Percentiles rank a stretch among this genome's conserved stretches.
phyloP scores from a whole-genome alignment of 2,888 invertebrate genomes.

The Oxystoma pomonae region DNA sequence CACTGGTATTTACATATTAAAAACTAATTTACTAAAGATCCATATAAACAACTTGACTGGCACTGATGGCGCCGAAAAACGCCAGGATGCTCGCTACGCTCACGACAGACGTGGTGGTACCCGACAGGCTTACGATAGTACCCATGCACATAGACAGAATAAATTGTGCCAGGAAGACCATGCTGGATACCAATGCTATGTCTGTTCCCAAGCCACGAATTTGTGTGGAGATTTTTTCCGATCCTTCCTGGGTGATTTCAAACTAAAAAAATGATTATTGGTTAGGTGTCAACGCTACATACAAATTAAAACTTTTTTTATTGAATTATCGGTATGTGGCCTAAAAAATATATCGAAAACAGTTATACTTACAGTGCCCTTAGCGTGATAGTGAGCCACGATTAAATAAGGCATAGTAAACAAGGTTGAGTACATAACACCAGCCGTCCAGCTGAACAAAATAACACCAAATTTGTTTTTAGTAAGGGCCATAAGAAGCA shows the following conservation, averaged over 20 bases:
- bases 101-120: conserved; percentile 86
- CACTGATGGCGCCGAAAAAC: conserved; percentile 78
- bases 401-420: conserved; percentile 96
- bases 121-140: conserved; percentile 71
- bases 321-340: no score
- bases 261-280: conserved; percentile 60
- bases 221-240: conserved; percentile 54
- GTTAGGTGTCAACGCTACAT: no score
- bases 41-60: conserved; percentile 85
- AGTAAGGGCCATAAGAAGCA: conserved; percentile 79
- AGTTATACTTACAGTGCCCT: conserved; percentile 69
- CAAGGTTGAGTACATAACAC: conserved; percentile 95
- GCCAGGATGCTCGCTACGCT: conserved; percentile 80
- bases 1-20: no score
- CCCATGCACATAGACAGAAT: conserved; percentile 85
- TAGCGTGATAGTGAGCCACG: conserved; percentile 92
- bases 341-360: background rate
- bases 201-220: conserved; percentile 93
- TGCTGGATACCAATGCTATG: conserved; percentile 89
- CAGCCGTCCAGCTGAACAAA: conserved; percentile 88
- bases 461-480: conserved; percentile 77
- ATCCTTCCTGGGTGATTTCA: conserved; percentile 54
- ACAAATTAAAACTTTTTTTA: no score
- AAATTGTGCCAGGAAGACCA: conserved; percentile 93
- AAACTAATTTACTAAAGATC: no score